Evolutionary conservation across 2,888 invertebrate species (phyloP).

Genomic region (Bombyx huttoni): DNA sequence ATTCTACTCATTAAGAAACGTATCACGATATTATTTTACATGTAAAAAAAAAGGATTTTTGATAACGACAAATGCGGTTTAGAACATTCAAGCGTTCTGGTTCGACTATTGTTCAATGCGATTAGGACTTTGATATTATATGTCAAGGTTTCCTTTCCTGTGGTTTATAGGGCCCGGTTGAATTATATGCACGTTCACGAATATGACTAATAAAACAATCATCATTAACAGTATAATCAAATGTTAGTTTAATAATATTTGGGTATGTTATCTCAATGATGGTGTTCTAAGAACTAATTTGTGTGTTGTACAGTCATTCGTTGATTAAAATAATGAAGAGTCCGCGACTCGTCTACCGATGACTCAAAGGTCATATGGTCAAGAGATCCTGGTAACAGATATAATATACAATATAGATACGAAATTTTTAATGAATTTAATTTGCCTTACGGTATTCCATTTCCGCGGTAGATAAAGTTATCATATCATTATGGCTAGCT

Average conservation of each 20-base stretch:
- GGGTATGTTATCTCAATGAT: constrained; percentile 1
- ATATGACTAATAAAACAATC: too few species aligned
- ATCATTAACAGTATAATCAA: background rate
- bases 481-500: constrained; percentile 8
- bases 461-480: constrained; percentile 28
- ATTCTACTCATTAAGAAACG: background rate
- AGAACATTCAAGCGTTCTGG: too few species aligned
- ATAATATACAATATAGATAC: constrained; percentile 12
- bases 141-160: too few species aligned
- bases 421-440: constrained; percentile 19
- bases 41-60: background rate
- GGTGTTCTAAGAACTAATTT: constrained; percentile 24
- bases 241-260: background rate
- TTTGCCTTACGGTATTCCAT: constrained; percentile 16
- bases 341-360: constrained; percentile 19
- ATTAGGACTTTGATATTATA: too few species aligned
- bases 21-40: background rate
- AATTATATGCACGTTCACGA: too few species aligned
- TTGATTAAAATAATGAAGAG: constrained; percentile 29
- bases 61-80: too few species aligned
- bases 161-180: too few species aligned
- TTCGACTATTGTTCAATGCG: too few species aligned
- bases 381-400: constrained; percentile 13
- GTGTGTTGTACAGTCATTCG: constrained; percentile 23
- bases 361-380: constrained; percentile 26